A percentile compares a stretch with the other conserved stretches of the same genome.
phyloP scores from a whole-genome alignment of 2,797 vertebrate species.

The Aldrovandia affinis region DNA sequence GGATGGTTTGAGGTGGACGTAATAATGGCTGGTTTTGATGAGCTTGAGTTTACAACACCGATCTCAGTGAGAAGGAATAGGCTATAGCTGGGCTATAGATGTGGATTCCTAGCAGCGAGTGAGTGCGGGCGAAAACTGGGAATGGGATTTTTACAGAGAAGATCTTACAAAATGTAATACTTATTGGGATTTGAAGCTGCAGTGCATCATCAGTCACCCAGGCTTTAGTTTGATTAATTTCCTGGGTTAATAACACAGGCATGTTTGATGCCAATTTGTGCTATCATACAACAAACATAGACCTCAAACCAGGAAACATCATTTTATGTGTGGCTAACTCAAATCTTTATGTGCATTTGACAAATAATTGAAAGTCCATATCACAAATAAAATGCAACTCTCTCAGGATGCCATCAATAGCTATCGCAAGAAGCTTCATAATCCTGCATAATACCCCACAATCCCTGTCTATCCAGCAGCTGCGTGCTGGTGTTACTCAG shows the following conservation, averaged over 20 bases:
- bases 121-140: too few relatives aligned
- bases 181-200: constrained; percentile 15
- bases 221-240: constrained; percentile 16
- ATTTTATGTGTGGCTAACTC: not conserved
- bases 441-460: constrained; percentile 36
- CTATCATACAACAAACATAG: constrained; percentile 1
- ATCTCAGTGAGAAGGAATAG: not conserved
- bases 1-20: not conserved
- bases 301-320: not conserved
- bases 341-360: not conserved
- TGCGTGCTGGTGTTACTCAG: constrained; percentile 26
- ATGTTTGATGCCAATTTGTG: not conserved
- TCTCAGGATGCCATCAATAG: constrained; percentile 17
- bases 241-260: constrained; percentile 18
- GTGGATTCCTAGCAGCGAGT: not conserved
- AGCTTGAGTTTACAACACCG: not conserved
- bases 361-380: not conserved
- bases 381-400: constrained; percentile 16
- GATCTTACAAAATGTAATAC: constrained; percentile 11
- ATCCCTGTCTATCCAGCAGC: constrained; percentile 33
- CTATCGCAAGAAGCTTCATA: constrained; percentile 4
- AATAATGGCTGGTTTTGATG: not conserved
- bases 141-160: not conserved
- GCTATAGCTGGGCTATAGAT: not conserved
- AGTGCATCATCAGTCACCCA: not conserved